Evolutionary conservation across 2,797 vertebrate genomes (phyloP).

Genomic region (Bryconaethiops microstoma): DNA sequence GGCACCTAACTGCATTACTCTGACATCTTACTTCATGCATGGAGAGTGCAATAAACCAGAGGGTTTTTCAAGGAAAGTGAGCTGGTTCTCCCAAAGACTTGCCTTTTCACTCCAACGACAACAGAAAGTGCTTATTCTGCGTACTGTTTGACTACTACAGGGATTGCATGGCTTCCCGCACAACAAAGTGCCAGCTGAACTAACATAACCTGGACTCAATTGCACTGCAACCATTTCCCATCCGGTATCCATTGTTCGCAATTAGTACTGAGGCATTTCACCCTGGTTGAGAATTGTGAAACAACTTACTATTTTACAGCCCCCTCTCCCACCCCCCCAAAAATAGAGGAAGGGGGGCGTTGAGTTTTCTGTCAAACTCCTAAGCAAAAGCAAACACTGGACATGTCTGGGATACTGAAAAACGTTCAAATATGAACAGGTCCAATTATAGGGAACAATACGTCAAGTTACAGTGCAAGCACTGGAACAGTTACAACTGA

Average conservation of each 20-base stretch:
- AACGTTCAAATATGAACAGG: constrained; percentile 58
- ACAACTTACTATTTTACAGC: constrained; percentile 49
- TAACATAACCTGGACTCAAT: constrained; percentile 68
- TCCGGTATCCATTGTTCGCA: constrained; percentile 75
- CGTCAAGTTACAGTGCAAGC: constrained; percentile 75
- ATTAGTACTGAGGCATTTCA: constrained; percentile 70
- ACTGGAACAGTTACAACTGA: constrained; percentile 74
- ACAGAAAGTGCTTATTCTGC: constrained; percentile 51
- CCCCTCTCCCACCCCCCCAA: background rate
- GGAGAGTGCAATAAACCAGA: constrained; percentile 31
- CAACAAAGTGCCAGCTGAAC: constrained; percentile 64
- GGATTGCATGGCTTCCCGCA: constrained; percentile 55
- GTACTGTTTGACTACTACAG: constrained; percentile 47
- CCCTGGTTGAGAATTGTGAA: constrained; percentile 61
- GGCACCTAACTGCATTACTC: constrained; percentile 23
- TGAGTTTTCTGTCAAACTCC: constrained; percentile 39
- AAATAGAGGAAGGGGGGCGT: constrained; percentile 24
- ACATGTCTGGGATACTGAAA: constrained; percentile 60
- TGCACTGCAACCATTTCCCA: constrained; percentile 69
- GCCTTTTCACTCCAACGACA: constrained; percentile 51
- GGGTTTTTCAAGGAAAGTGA: constrained; percentile 41
- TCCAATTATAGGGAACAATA: constrained; percentile 77
- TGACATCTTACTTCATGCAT: constrained; percentile 38
- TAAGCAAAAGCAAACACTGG: constrained; percentile 63
- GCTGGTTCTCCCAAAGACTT: constrained; percentile 40